Base-by-base conservation (phyloP, 2,888 invertebrate genomes). In the Embidobia sp. region DNA sequence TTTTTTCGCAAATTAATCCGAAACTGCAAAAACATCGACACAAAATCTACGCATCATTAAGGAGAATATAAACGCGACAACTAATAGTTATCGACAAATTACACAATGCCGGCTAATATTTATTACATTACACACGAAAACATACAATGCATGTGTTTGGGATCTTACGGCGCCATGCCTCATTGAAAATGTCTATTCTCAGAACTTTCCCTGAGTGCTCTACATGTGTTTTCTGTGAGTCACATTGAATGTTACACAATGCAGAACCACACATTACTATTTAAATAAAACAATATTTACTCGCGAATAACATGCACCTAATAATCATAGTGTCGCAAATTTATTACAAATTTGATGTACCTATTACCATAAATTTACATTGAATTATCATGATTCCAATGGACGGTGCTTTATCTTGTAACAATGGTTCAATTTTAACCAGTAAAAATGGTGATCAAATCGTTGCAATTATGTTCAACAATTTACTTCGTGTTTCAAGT, bases 201-300 rank as follows among this genome's bases (percentile, higher is more conserved):
- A 63, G 63, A 48, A 64, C 72, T 72, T 72, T 63, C 72, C 53
- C 63, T 15, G 48, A 53, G 53, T 72, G 55, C 61, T 72, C 72
- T 55, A 72, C 48, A 72, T 72, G 6, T 22, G 22, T 22, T 6
- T 22, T 22, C 6, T 22, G 22, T 22, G 63, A 72, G 63, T 61
- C 72, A 72, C 63, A 53, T 48, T 55, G 27, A 37, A 44, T 53
- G 46, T 53, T 63, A 55, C 63, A 72, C 55, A 53, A 72, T 72
- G 35, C 53, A 13, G 16, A 4, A 35, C 13, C 27, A 26, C 11
- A 53, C 53, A 37, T 55, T 61, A 57, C 13, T 27, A 55, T 63
- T 72, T 55, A 46, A 72, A 61, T 63, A 55, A 53, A 51, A 10
- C 46, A 22, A 22, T 55, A 63, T 61, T 46, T 61, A 48, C 16